These are phyloP conservation scores for Trichosurus vulpecula DNA, from an alignment of 2,797 vertebrate species.

Conservation along the genomic window DNA sequence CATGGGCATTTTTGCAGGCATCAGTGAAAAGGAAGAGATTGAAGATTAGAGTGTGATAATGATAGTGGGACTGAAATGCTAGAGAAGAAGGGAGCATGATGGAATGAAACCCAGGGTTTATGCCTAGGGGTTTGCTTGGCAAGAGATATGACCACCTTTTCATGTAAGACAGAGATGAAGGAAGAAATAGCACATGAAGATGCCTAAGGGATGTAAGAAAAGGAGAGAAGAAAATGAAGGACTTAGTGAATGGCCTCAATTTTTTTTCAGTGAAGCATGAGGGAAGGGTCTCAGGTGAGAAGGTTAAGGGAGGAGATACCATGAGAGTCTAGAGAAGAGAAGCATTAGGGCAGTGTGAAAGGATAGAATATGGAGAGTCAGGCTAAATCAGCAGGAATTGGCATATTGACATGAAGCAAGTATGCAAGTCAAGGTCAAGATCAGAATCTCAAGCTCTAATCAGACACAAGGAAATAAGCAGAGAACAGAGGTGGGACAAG, in stretches of 20 bases:
- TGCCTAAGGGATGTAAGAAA: neutral
- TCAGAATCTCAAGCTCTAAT: neutral
- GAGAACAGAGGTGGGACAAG: neutral
- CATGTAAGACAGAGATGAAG: neutral
- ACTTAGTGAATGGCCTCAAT: neutral
- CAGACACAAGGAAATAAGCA: neutral
- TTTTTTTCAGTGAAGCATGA: neutral
- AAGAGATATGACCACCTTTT: neutral
- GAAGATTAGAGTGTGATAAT: neutral
- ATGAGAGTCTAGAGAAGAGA: rapidly evolving
- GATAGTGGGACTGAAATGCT: too few relatives aligned
- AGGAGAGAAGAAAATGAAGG: too few relatives aligned
- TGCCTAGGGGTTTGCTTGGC: neutral
- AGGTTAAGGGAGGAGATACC: too few relatives aligned
- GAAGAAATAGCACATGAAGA: neutral
- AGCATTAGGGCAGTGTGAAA: neutral
- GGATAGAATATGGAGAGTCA: neutral
- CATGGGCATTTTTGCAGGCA: neutral
- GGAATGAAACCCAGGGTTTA: neutral
- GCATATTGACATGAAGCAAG: neutral
- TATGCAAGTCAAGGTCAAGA: neutral
- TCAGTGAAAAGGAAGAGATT: neutral
- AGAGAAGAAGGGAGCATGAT: neutral
- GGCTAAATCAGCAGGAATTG: neutral
- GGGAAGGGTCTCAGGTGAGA: neutral